A percentile compares a stretch with the other conserved stretches of the same genome.
These are phyloP conservation scores for Siderastrea radians DNA, from an alignment of 92 coral and sea anemone genomes.

Conservation along the genomic window DNA sequence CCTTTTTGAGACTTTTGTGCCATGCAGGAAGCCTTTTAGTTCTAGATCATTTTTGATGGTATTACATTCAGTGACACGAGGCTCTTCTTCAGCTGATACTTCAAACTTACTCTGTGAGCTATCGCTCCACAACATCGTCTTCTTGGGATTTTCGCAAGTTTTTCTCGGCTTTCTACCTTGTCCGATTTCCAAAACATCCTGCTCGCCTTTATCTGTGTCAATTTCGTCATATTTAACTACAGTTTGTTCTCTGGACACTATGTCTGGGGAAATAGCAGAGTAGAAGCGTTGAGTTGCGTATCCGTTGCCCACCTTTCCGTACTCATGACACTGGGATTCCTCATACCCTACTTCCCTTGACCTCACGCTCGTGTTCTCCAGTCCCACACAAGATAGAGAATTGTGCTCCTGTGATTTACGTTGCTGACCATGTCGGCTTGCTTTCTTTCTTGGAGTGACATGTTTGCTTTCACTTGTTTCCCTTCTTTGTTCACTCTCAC, in stretches of 20 bases:
- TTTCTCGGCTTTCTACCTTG: background rate
- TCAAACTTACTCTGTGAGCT: background rate
- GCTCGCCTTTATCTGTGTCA: background rate
- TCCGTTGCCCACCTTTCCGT: background rate
- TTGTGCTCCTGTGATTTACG: background rate
- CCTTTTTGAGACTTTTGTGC: background rate
- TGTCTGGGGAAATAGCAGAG: background rate
- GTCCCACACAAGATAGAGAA: background rate
- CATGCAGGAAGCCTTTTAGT: background rate
- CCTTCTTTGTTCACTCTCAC: background rate
- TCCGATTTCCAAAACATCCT: background rate
- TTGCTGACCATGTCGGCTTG: background rate
- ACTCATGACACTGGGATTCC: background rate
- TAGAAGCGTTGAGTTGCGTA: background rate
- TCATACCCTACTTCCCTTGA: background rate
- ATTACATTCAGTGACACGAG: background rate
- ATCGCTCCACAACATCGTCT: background rate
- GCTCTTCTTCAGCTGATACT: background rate
- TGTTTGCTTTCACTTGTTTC: background rate
- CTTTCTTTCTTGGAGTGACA: constrained; percentile 5
- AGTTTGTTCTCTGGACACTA: background rate
- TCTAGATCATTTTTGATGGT: background rate
- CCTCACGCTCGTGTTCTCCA: background rate
- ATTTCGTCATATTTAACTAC: background rate
- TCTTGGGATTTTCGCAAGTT: background rate